These are phyloP conservation scores for Diplolepis rosae DNA, from an alignment of 2,888 invertebrate species.

Conservation along the genomic window DNA sequence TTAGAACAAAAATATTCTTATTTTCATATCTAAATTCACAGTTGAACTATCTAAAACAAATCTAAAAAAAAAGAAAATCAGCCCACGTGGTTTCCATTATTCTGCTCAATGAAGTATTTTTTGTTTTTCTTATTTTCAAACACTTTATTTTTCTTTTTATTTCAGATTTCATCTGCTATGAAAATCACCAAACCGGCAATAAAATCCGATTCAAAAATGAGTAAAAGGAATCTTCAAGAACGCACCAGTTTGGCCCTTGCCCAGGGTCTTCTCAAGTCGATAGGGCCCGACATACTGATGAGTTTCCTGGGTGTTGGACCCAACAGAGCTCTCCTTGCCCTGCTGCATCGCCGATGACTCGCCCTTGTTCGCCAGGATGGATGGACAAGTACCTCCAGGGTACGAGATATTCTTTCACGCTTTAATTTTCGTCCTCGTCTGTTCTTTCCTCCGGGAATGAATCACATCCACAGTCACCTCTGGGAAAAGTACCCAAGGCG, in stretches of 20 bases:
- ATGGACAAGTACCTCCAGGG: neutral
- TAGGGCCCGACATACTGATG: constrained; percentile 99
- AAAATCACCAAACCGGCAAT: neutral
- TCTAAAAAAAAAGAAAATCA: neutral
- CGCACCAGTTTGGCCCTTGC: constrained; percentile 99
- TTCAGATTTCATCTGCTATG: neutral
- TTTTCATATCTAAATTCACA: too few species aligned
- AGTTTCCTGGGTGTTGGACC: constrained; percentile 77
- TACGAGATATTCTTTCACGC: constrained; percentile 25
- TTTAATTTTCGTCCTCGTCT: constrained; percentile 28
- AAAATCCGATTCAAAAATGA: neutral
- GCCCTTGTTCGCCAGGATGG: constrained; percentile 66
- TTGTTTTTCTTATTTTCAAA: neutral
- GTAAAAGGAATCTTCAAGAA: constrained; percentile 37
- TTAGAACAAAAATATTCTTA: too few species aligned
- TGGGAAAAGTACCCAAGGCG: constrained; percentile 14
- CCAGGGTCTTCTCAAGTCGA: constrained; percentile 98
- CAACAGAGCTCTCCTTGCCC: constrained; percentile 67
- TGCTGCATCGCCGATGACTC: constrained; percentile 65
- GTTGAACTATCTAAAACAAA: too few species aligned
- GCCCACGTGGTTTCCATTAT: neutral
- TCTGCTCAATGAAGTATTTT: neutral
- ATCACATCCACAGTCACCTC: constrained; percentile 2
- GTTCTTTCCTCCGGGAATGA: constrained; percentile 26
- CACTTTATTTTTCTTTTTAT: neutral